Percentiles rank a stretch among this genome's conserved stretches.
phyloP scores from a whole-genome alignment of 1,140 invertebrate species.

The Polyergus mexicanus region DNA sequence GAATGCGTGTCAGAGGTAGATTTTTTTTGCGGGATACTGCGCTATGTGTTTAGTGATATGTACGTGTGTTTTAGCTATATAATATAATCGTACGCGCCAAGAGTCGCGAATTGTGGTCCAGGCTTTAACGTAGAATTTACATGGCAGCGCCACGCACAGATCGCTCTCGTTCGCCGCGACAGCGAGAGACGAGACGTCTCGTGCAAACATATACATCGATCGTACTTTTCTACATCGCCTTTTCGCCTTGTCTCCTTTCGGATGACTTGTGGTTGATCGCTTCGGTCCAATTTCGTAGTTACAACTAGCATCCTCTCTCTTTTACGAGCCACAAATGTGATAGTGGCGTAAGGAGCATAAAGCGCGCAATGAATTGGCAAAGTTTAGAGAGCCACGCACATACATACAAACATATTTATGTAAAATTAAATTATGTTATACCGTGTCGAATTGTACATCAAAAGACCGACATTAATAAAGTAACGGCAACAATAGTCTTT shows the following conservation, averaged over 20 bases:
- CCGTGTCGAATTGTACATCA: slow-evolving; percentile 1
- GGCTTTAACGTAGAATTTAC: slow-evolving; percentile 77
- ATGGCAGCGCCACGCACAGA: slow-evolving; percentile 33
- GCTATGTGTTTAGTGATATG: slow-evolving; percentile 63
- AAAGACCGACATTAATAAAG: slow-evolving; percentile 3
- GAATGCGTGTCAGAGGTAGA: slow-evolving; percentile 1
- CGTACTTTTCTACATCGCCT: slow-evolving; percentile 70
- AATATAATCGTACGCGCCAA: slow-evolving; percentile 68
- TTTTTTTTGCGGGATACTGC: slow-evolving; percentile 33
- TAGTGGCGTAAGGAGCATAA: slow-evolving; percentile 38
- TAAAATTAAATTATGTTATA: slow-evolving; percentile 11
- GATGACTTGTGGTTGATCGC: slow-evolving; percentile 53
- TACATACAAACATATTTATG: neutral
- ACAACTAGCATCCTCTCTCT: slow-evolving; percentile 41
- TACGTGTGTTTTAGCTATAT: slow-evolving; percentile 55
- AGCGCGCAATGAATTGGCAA: neutral
- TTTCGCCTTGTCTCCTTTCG: slow-evolving; percentile 38
- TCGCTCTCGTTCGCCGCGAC: slow-evolving; percentile 32
- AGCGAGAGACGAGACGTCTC: slow-evolving; percentile 11
- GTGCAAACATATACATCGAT: slow-evolving; percentile 55
- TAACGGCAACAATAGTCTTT: neutral
- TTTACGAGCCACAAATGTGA: neutral
- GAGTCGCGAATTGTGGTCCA: slow-evolving; percentile 76
- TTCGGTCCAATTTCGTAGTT: slow-evolving; percentile 60
- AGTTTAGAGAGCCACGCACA: neutral